Conservation (phyloP, 2,113 vertebrate species). For the Labeo catla region DNA sequence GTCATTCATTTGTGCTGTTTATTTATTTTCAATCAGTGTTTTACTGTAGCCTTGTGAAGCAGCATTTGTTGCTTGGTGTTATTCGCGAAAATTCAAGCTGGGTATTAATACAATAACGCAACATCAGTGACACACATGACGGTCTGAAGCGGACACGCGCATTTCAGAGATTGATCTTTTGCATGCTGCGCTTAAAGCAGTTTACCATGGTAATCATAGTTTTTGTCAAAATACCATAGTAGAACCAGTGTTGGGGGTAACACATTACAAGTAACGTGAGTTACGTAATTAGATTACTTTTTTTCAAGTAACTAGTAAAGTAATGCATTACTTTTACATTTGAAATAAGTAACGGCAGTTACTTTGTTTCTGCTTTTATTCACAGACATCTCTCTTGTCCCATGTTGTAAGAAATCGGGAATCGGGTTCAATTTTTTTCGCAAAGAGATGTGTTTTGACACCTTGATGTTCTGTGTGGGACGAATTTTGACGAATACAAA, state of each 20-base stretch:
- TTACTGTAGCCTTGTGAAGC: background rate
- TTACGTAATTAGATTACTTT: too few species aligned
- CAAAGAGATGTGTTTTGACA: too few species aligned
- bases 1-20: background rate
- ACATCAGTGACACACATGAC: conserved; percentile 10
- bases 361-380: too few species aligned
- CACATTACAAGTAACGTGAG: too few species aligned
- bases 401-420: too few species aligned
- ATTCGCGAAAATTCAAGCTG: background rate
- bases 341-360: too few species aligned
- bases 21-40: background rate
- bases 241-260: background rate
- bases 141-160: background rate
- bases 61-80: background rate
- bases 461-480: too few species aligned
- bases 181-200: background rate
- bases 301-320: too few species aligned
- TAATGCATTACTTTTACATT: too few species aligned
- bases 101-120: background rate
- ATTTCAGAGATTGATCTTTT: background rate
- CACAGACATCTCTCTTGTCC: too few species aligned
- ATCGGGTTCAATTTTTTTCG: too few species aligned
- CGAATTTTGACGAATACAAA: too few species aligned
- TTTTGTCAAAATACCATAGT: background rate
- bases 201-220: background rate